Conservation (phyloP, 2,113 vertebrate genomes). For the Condylura cristata region DNA sequence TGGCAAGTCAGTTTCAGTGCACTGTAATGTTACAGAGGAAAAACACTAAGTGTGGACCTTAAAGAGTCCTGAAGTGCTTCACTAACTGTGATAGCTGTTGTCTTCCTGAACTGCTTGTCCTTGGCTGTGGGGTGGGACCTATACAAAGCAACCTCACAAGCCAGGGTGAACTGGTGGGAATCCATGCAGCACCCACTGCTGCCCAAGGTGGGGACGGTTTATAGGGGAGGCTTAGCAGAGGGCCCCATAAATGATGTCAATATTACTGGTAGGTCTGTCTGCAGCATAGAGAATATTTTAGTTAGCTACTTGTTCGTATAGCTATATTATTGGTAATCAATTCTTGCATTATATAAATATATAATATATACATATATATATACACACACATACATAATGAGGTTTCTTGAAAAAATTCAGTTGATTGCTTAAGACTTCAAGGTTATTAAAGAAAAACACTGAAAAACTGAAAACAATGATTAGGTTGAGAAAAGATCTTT, state of each 20-base stretch:
- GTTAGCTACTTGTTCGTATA: not conserved
- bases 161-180: not conserved
- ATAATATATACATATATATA: too few relatives aligned
- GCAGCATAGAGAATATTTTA: not conserved
- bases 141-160: not conserved
- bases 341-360: not conserved
- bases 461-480: slow-evolving; percentile 6
- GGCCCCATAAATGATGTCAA: not conserved
- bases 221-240: not conserved
- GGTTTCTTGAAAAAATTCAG: not conserved
- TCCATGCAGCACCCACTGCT: too few relatives aligned
- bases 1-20: not conserved
- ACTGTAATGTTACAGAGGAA: not conserved
- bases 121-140: not conserved
- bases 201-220: too few relatives aligned
- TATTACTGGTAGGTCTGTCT: not conserved
- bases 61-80: not conserved
- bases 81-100: not conserved
- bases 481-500: not conserved
- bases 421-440: not conserved
- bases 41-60: not conserved
- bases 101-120: not conserved
- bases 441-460: not conserved
- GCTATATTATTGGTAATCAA: not conserved
- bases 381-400: not conserved